phyloP scores from a whole-genome alignment of 2,888 invertebrate genomes.

The Odontothrips loti region DNA sequence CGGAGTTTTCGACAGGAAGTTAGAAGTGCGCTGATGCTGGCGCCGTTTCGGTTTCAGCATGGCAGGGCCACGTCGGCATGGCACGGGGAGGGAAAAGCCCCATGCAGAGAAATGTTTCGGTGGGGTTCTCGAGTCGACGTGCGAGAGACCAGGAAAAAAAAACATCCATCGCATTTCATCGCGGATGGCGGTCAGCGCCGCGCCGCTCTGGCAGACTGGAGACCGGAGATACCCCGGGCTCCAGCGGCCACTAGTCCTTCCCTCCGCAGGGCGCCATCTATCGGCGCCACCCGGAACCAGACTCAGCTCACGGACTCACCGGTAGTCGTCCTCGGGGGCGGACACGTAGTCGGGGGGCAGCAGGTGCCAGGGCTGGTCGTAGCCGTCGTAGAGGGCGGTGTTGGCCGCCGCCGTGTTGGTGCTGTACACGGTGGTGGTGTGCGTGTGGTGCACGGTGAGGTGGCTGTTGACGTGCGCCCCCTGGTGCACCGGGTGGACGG shows the following conservation, averaged over 20 bases:
- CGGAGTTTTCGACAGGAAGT: no score
- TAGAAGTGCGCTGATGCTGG: no score
- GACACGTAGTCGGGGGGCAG: not conserved
- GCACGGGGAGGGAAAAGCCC: no score
- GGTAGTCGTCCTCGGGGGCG: not conserved
- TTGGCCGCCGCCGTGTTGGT: constrained; percentile 2
- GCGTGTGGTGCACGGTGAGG: constrained; percentile 26
- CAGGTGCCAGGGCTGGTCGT: constrained; percentile 2
- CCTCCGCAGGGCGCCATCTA: not conserved
- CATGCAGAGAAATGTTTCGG: no score
- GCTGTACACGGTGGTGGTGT: constrained; percentile 27
- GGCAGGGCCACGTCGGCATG: no score
- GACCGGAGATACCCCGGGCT: not conserved
- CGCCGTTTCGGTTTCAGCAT: no score
- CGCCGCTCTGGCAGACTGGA: not conserved
- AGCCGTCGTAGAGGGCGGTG: constrained; percentile 12
- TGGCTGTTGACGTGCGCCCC: constrained; percentile 16
- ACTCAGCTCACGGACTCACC: not conserved
- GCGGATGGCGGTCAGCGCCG: no score
- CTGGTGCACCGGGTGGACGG: not conserved
- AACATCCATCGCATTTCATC: no score
- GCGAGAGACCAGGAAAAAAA: no score
- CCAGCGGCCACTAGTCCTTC: not conserved
- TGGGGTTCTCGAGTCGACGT: no score
- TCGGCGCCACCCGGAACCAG: not conserved